Percentiles rank a stretch among this genome's conserved stretches.
phyloP scores from a whole-genome alignment of 2,797 vertebrate genomes.

The Protonibea diacanthus region DNA sequence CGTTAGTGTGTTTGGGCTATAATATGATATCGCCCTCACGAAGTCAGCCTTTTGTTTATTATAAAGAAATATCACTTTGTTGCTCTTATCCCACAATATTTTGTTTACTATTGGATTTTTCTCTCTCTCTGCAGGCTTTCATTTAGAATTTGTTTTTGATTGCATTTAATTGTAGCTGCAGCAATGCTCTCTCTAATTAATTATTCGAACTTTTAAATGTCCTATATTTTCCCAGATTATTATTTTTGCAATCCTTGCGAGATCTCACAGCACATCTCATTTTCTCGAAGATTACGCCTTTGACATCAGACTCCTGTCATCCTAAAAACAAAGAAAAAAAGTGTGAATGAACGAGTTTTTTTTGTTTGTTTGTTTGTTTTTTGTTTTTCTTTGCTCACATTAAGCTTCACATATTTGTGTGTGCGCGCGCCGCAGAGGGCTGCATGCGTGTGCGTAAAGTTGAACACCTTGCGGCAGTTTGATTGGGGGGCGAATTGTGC shows the following conservation, averaged over 20 bases:
- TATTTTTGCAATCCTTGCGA: too few relatives aligned
- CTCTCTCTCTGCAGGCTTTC: not conserved
- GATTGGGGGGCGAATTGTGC: slow-evolving; percentile 35
- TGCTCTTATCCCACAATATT: not conserved
- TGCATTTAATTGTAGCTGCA: not conserved
- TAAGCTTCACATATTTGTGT: not conserved
- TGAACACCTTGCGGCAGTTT: slow-evolving; percentile 46
- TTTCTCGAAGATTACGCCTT: not conserved
- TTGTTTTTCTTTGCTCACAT: not conserved
- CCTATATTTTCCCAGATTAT: not conserved
- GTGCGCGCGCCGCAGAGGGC: slow-evolving; percentile 4
- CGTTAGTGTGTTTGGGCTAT: slow-evolving; percentile 35
- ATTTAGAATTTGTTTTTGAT: slow-evolving; percentile 1
- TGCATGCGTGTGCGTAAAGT: slow-evolving; percentile 20
- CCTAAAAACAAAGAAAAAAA: slow-evolving; percentile 2
- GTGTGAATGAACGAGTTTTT: not conserved
- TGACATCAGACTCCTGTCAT: slow-evolving; percentile 6
- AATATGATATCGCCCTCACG: slow-evolving; percentile 21
- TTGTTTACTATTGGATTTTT: not conserved
- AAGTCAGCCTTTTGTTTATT: not conserved
- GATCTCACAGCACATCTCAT: not conserved
- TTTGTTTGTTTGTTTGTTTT: too few relatives aligned
- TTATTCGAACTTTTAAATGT: not conserved
- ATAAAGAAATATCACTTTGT: not conserved
- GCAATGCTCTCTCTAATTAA: not conserved